phyloP scores from a whole-genome alignment of 2,888 invertebrate species.

The Trichogramma evanescens region DNA sequence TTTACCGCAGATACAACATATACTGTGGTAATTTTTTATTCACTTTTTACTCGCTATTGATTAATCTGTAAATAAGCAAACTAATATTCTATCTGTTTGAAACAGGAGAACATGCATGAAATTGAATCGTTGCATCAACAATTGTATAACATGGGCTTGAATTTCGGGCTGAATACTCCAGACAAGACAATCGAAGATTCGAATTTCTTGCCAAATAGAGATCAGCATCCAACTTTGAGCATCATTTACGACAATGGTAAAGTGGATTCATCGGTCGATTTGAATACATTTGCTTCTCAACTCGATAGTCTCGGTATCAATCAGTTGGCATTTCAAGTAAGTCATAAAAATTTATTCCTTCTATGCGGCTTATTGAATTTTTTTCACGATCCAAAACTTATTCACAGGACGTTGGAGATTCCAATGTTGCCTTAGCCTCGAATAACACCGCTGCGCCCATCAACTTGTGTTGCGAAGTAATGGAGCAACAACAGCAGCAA shows the following conservation, averaged over 20 bases:
- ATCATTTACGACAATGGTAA: constrained; percentile 37
- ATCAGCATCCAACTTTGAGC: constrained; percentile 31
- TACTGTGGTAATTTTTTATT: too few species aligned
- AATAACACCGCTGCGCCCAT: too few species aligned
- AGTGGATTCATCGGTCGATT: constrained; percentile 23
- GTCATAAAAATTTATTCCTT: background rate
- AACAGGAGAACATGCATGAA: constrained; percentile 44
- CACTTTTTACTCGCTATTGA: too few species aligned
- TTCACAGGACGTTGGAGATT: too few species aligned
- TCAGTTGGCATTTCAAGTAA: constrained; percentile 35
- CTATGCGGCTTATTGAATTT: background rate
- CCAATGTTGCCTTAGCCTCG: too few species aligned
- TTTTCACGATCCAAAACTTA: background rate
- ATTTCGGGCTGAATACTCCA: constrained; percentile 28
- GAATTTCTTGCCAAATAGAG: constrained; percentile 8
- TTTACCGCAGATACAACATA: too few species aligned
- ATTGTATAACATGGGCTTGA: constrained; percentile 40
- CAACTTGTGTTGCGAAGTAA: too few species aligned
- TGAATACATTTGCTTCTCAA: constrained; percentile 32
- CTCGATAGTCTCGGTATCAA: constrained; percentile 40
- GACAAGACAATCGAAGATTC: constrained; percentile 23
- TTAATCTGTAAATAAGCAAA: too few species aligned
- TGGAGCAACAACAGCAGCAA: too few species aligned
- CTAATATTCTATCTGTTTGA: background rate
- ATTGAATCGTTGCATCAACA: constrained; percentile 46